Evolutionary conservation across 2,113 vertebrate genomes (phyloP), one percentile per base, ranked within the genome.

Genomic region (Herpailurus yagouaroundi): DNA sequence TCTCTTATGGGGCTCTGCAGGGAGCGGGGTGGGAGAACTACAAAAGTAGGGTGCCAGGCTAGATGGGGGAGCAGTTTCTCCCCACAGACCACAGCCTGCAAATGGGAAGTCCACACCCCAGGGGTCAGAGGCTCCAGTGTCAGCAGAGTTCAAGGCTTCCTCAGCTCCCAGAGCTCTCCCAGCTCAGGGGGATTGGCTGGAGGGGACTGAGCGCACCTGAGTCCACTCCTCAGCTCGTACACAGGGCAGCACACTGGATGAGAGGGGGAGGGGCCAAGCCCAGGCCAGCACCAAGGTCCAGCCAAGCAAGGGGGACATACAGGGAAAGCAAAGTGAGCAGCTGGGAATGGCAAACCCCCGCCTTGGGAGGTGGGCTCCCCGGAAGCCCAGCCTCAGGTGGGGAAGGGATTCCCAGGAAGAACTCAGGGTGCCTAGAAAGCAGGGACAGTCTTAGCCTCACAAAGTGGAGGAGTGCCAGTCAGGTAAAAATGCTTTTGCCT

Each of bases 151-250:
- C 69, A 91, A 50, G 82, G 16, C 18, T 7, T 50, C n/a, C 31
- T 92, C 89, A 73, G 64, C 27, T 63, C 52, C 27, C 64, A 29
- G 25, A 73, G 33, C 41, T 63, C 82, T 86, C 64, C 63, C 48
- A 15, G 55, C 66, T 31, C 1, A 0, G n/a, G 23, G 11, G 38
- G 14, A 14, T 45, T 4, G 21, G 15, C 13, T 4, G 4, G 41
- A 23, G 57, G 55, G 74, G 9, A 12, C n/a, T 4, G 6, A 31
- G 19, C 77, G 19, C 3, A 27, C 45, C 38, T 15, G 23, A 25
- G 57, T 15, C 5, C 36, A 11, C 52, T 36, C 66, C 45, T 81
- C 8, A n/a, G 71, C n/a, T 52, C 18, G 12, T 25, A 18, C 23
- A 19, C 92, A 45, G 80, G 33, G 10, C 27, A 89, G 27, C 88